Evolutionary conservation across 2,113 vertebrate genomes (phyloP), one percentile per base, ranked within the genome.

Genomic region (Mesitornis unicolor): DNA sequence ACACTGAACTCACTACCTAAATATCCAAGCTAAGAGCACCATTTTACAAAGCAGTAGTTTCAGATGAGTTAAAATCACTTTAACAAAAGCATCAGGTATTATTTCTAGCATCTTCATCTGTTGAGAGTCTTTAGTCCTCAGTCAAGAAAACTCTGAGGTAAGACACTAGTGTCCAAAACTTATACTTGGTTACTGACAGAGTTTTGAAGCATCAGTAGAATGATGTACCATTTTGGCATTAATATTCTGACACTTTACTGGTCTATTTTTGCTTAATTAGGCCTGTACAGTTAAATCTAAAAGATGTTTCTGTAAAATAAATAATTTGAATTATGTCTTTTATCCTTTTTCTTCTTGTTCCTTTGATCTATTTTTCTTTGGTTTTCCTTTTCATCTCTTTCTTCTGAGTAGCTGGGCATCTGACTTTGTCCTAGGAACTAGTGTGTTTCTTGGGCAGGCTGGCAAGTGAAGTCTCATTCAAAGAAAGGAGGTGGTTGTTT

Each of bases 401-500:
- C 33, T 50, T 22, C 88, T 98, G 98, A 95, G 82, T 98, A 75
- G 98, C 98, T 43, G 90, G 73, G 73, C 91, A 84, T n/a, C 96
- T 99, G 31, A 97, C 97, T 17, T 91, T 96, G 35, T 98, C 24
- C 92, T 57, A 38, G 98, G 97, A 61, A 95, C 97, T 81, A 96
- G 97, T 4, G 63, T 96, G 21, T 98, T 99, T 98, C 97, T 98
- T 20, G 98, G 97, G 42, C 97, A 98, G 89, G 98, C 98, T 1
- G 86, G 85, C 65, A 98, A 97, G 67, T 95, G 92, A 43, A 96
- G 97, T 28, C 94, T 98, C 40, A 98, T 98, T 9, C 97, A 97
- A 84, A 98, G 98, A 95, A 98, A 98, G 80, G 84, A 97, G 97
- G n/a, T n/a, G n/a, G n/a, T n/a, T n/a, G n/a, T n/a, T n/a, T n/a